Percentiles rank a stretch among this genome's conserved stretches.
phyloP scores from a whole-genome alignment of 2,113 vertebrate genomes.

The Grantiella picta region DNA sequence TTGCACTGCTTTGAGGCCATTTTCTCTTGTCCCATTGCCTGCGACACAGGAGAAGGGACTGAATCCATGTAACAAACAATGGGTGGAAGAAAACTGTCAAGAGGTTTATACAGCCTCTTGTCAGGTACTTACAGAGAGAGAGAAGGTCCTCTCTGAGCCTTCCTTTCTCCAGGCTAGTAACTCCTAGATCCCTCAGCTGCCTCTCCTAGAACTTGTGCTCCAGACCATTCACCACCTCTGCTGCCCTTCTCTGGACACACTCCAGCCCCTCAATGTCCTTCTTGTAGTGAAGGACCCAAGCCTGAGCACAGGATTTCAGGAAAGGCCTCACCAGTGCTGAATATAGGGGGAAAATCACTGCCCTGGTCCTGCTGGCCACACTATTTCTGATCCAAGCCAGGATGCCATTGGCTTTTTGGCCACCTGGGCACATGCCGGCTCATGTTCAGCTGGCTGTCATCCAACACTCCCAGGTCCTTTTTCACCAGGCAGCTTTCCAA shows the following conservation, averaged over 20 bases:
- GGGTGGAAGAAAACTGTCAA: too few species aligned
- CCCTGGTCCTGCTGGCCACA: background rate
- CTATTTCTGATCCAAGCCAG: background rate
- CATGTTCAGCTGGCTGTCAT: background rate
- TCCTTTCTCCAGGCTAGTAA: background rate
- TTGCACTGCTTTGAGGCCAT: background rate
- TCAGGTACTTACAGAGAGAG: background rate
- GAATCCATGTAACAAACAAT: background rate
- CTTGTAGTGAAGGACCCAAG: background rate
- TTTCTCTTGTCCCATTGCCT: background rate
- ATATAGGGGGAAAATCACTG: rapidly evolving
- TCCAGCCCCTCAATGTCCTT: background rate
- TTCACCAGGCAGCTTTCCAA: background rate
- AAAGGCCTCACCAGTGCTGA: rapidly evolving
- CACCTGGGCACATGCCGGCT: background rate
- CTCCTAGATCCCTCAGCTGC: background rate
- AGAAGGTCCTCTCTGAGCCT: background rate
- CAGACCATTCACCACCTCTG: background rate
- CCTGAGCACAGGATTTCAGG: background rate
- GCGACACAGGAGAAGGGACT: background rate
- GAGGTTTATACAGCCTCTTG: background rate
- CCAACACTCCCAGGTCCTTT: background rate
- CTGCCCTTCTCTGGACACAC: rapidly evolving
- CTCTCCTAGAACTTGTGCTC: background rate
- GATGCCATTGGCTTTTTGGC: background rate